These are phyloP conservation scores for Rhagoletis zephyria DNA, from an alignment of 1,140 invertebrate genomes.

Conservation along the genomic window DNA sequence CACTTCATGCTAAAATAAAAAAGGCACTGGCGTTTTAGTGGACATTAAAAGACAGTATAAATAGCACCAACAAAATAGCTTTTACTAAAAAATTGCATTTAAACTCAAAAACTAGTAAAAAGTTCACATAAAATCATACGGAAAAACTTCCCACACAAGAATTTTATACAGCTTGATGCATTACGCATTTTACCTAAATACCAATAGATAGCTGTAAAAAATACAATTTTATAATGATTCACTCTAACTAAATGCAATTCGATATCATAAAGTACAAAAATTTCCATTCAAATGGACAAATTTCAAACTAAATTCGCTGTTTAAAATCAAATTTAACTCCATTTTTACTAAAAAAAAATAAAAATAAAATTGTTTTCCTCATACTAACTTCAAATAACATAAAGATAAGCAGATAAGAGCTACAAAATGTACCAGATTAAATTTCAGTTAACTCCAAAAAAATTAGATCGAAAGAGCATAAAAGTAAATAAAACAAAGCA, in stretches of 20 bases:
- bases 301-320: slow-evolving; percentile 51
- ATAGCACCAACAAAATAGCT: no score
- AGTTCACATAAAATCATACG: no score
- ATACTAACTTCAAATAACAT: background rate
- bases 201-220: background rate
- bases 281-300: slow-evolving; percentile 42
- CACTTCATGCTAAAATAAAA: no score
- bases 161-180: background rate
- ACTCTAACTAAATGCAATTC: slow-evolving; percentile 12
- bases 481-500: background rate
- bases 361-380: background rate
- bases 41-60: no score
- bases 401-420: background rate
- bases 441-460: background rate
- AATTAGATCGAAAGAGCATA: background rate
- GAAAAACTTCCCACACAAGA: background rate
- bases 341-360: background rate
- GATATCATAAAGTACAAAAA: background rate
- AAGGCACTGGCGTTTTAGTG: no score
- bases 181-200: background rate
- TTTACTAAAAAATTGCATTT: no score
- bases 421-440: background rate
- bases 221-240: slow-evolving; percentile 20
- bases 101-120: no score
- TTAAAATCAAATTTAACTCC: slow-evolving; percentile 28